Evolutionary conservation across 2,888 invertebrate genomes (phyloP).

Genomic region (Ophraella communa): DNA sequence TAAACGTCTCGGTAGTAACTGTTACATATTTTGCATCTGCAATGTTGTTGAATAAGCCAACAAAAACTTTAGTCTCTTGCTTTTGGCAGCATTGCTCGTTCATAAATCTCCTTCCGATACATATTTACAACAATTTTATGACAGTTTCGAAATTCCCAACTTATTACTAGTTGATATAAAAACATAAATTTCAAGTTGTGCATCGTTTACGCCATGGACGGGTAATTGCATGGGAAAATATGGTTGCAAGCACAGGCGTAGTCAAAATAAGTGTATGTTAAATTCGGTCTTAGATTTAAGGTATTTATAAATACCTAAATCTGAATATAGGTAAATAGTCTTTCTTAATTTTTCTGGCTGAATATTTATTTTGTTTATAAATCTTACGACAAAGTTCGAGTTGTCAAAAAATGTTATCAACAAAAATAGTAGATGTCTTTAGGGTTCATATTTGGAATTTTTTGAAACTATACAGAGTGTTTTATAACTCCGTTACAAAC

Average conservation of each 20-base stretch:
- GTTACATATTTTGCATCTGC: slow-evolving; percentile 26
- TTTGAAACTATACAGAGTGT: no score
- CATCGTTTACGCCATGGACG: slow-evolving; percentile 2
- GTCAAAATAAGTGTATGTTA: not conserved
- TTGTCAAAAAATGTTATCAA: no score
- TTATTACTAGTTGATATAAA: slow-evolving; percentile 26
- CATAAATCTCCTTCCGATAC: slow-evolving; percentile 26
- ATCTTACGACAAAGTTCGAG: no score
- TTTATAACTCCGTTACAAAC: no score
- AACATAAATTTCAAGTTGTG: slow-evolving; percentile 18
- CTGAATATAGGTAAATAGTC: no score
- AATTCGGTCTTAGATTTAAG: not conserved
- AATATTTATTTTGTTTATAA: no score
- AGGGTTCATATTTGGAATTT: no score
- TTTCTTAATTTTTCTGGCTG: no score
- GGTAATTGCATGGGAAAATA: not conserved
- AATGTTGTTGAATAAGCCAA: slow-evolving; percentile 11
- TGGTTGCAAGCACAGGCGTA: not conserved
- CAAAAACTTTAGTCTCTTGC: slow-evolving; percentile 24
- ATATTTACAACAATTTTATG: slow-evolving; percentile 32
- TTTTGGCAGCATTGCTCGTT: slow-evolving; percentile 24
- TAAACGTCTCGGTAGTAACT: slow-evolving; percentile 18
- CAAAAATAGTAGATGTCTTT: no score
- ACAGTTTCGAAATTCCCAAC: slow-evolving; percentile 24
- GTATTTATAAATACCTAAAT: no score